These are phyloP conservation scores for Cairina moschata DNA, from an alignment of 2,113 vertebrate genomes.

Conservation along the genomic window DNA sequence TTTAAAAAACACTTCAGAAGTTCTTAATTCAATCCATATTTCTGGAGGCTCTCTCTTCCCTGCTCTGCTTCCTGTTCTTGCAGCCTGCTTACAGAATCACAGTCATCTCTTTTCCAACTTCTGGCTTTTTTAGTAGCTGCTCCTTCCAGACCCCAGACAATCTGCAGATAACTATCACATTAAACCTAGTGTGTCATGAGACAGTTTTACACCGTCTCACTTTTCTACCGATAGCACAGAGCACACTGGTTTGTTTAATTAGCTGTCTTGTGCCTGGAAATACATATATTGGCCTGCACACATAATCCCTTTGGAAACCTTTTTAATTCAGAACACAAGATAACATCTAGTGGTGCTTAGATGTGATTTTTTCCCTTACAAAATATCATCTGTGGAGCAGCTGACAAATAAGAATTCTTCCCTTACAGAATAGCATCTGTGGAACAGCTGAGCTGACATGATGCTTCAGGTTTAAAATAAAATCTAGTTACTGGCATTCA, in stretches of 20 bases:
- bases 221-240: neutral
- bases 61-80: neutral
- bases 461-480: neutral
- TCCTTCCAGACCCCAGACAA: neutral
- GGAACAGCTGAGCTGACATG: neutral
- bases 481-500: neutral
- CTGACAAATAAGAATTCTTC: neutral
- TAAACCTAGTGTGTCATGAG: neutral
- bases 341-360: neutral
- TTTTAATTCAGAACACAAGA: neutral
- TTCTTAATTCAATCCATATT: neutral
- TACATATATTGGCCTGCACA: neutral
- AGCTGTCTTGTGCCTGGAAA: neutral
- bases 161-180: fast-evolving
- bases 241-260: neutral
- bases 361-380: neutral
- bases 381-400: neutral
- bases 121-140: neutral
- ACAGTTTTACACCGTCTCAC: neutral
- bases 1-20: neutral
- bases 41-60: neutral
- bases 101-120: neutral
- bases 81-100: neutral
- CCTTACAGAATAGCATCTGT: neutral
- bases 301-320: neutral